These are phyloP conservation scores for Cacoxenus indagator DNA, from an alignment of 2,888 invertebrate genomes.

Conservation along the genomic window DNA sequence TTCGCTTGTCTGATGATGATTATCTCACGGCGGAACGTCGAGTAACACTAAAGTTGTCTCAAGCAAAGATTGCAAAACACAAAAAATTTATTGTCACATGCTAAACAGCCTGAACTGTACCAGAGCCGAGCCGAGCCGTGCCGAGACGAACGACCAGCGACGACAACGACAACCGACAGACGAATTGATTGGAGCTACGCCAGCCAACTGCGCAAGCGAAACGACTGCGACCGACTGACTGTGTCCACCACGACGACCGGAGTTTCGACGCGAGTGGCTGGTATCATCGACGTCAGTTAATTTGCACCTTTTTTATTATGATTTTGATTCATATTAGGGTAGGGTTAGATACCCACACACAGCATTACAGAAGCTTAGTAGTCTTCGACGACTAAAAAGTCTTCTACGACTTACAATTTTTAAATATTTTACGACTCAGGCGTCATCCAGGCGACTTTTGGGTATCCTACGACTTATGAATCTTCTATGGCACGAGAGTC, in stretches of 20 bases:
- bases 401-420: too few relatives aligned
- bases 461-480: too few relatives aligned
- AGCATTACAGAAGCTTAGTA: too few relatives aligned
- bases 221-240: constrained; percentile 28
- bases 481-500: too few relatives aligned
- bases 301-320: constrained; percentile 43
- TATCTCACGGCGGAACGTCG: constrained; percentile 11
- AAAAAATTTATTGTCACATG: constrained; percentile 46
- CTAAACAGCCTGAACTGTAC: neutral
- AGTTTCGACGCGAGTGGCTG: too few relatives aligned
- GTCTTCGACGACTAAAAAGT: too few relatives aligned
- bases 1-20: neutral
- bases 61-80: constrained; percentile 10
- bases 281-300: too few relatives aligned
- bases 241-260: constrained; percentile 16
- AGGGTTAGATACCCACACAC: neutral
- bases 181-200: constrained; percentile 32
- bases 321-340: constrained; percentile 20
- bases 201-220: constrained; percentile 29
- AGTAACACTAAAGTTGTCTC: neutral
- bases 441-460: too few relatives aligned
- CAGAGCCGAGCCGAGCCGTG: neutral
- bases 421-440: too few relatives aligned
- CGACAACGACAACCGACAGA: constrained; percentile 25
- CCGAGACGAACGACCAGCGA: neutral